Conservation (phyloP, 2,888 invertebrate species). For the Polydrusus pterygomalis region DNA sequence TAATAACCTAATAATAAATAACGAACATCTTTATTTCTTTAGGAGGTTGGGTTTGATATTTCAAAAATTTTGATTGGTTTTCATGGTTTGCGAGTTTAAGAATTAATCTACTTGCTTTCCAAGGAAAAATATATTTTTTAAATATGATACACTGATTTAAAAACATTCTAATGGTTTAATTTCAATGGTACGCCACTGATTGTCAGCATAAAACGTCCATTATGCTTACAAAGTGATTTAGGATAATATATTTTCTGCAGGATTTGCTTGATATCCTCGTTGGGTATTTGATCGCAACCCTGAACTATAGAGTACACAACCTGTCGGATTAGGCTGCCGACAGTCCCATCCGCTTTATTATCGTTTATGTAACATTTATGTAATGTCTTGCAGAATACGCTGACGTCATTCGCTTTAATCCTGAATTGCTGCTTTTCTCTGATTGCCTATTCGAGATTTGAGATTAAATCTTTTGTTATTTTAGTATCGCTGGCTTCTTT, state of each 20-base stretch:
- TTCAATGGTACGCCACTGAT: constrained; percentile 3
- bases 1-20: too few relatives aligned
- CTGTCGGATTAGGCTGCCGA: constrained; percentile 15
- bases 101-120: too few relatives aligned
- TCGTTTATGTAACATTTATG: constrained; percentile 29
- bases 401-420: constrained; percentile 24
- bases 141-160: too few relatives aligned
- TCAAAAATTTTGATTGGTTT: too few relatives aligned
- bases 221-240: neutral
- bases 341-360: constrained; percentile 28
- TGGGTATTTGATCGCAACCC: constrained; percentile 14
- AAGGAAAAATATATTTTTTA: too few relatives aligned
- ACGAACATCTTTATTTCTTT: too few relatives aligned
- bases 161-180: too few relatives aligned
- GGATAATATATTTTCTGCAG: constrained; percentile 12
- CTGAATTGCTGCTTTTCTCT: constrained; percentile 23
- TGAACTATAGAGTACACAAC: constrained; percentile 28
- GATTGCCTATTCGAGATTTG: constrained; percentile 15
- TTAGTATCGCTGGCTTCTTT: constrained; percentile 9
- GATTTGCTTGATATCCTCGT: constrained; percentile 3
- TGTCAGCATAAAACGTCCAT: neutral
- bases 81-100: too few relatives aligned
- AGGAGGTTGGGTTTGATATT: too few relatives aligned
- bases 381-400: constrained; percentile 8
- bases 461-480: constrained; percentile 23